Percentiles rank a stretch among this genome's conserved stretches.
phyloP scores from a whole-genome alignment of 2,888 invertebrate genomes.

The Drosophila buzzatii region DNA sequence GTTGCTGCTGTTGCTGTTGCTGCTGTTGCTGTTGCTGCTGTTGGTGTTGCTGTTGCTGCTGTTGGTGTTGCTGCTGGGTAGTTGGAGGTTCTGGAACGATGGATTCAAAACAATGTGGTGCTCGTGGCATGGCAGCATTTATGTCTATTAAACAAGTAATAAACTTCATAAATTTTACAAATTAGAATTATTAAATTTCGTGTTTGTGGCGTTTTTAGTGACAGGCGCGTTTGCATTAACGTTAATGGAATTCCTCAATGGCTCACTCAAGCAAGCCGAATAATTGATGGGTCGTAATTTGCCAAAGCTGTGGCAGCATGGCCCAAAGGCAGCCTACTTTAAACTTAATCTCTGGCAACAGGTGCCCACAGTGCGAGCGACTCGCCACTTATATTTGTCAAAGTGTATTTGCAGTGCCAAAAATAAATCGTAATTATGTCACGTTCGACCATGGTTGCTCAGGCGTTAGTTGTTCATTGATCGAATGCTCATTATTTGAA shows the following conservation, averaged over 20 bases:
- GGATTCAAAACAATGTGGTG: slow-evolving; percentile 43
- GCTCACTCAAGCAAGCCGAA: slow-evolving; percentile 19
- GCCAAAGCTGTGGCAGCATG: slow-evolving; percentile 12
- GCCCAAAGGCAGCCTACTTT: not conserved
- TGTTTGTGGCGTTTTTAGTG: slow-evolving; percentile 57
- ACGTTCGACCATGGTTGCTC: not conserved
- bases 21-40: not conserved
- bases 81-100: slow-evolving; percentile 43
- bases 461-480: slow-evolving; percentile 16
- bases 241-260: slow-evolving; percentile 60
- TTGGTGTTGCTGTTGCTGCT: not conserved
- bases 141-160: slow-evolving; percentile 69
- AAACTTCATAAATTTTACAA: slow-evolving; percentile 73
- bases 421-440: slow-evolving; percentile 1
- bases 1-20: slow-evolving; percentile 11
- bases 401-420: not conserved
- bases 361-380: slow-evolving; percentile 16
- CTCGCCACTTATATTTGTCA: not conserved
- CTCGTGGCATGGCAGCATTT: slow-evolving; percentile 40
- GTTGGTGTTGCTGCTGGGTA: slow-evolving; percentile 23
- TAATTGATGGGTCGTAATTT: slow-evolving; percentile 62
- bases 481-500: slow-evolving; percentile 57
- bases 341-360: slow-evolving; percentile 41
- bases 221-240: slow-evolving; percentile 38
- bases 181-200: slow-evolving; percentile 76